phyloP scores from a whole-genome alignment of 2,888 invertebrate genomes.

The Drosophila histrio region DNA sequence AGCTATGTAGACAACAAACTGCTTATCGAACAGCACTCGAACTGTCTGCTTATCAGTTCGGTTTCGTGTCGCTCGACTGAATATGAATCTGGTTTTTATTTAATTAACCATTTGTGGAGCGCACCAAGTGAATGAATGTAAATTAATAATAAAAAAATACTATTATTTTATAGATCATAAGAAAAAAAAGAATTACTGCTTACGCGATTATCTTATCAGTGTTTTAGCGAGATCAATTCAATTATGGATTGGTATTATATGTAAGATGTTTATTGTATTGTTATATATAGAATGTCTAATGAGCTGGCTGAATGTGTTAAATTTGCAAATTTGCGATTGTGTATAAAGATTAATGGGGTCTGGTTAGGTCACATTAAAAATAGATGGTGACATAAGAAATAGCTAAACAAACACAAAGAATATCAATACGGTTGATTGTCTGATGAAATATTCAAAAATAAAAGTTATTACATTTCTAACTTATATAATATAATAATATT shows the following conservation, averaged over 20 bases:
- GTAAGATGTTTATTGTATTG: neutral
- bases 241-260: slow-evolving; percentile 1
- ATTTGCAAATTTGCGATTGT: slow-evolving; percentile 22
- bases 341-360: slow-evolving; percentile 17
- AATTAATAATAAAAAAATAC: slow-evolving; percentile 40
- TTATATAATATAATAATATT: too few species aligned
- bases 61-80: slow-evolving; percentile 22
- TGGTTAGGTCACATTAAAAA: slow-evolving; percentile 29
- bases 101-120: slow-evolving; percentile 39
- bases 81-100: slow-evolving; percentile 27
- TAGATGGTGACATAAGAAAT: slow-evolving; percentile 19
- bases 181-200: neutral
- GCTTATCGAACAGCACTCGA: neutral
- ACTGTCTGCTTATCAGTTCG: slow-evolving; percentile 19
- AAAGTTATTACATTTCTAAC: too few species aligned
- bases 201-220: slow-evolving; percentile 42
- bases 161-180: slow-evolving; percentile 34
- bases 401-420: neutral
- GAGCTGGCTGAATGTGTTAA: slow-evolving; percentile 4
- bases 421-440: neutral
- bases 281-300: slow-evolving; percentile 21
- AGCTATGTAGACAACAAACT: slow-evolving; percentile 10
- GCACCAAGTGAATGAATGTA: slow-evolving; percentile 59
- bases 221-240: slow-evolving; percentile 1
- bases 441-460: neutral